Evolutionary conservation across 2,797 vertebrate species (phyloP), one percentile per base, ranked within the genome.

Genomic region (Xiphophorus birchmanni): DNA sequence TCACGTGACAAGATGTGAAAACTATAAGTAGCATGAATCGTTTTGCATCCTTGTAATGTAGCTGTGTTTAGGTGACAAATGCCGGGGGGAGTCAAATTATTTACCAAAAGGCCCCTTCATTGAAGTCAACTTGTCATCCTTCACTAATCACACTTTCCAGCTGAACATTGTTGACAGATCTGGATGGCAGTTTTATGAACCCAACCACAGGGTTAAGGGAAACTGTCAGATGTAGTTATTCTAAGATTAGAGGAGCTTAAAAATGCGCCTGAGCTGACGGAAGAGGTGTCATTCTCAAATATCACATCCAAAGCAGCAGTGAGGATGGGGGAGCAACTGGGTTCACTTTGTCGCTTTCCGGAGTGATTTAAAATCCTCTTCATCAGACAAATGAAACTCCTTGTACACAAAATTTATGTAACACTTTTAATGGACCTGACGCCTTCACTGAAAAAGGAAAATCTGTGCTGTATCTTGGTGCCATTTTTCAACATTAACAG

Each of bases 131-230:
- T 71, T 71, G 23, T 71, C 67, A 44, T 71, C 40, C 23, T 71
- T 71, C 37, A 26, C 40, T 18, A 71, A 44, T 71, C 67, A 71
- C 37, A 71, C 10, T 44, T 44, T 71, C 37, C 67, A 44, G 67
- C 37, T 71, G 67, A 71, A 71, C 23, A 3, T 13, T 26, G 23
- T 45, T 44, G 65, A 69, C 65, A 12, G 65, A 26, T 40, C 21
- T 69, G 65, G 65, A 69, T 69, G 37, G 21, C 65, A 69, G 37
- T 69, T 69, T 69, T 69, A 42, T 69, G 23, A 72, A 45, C 40
- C 69, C 40, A 72, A 72, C 40, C 42, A 44, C 69, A 29, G 42
- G 69, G 42, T 72, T 72, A 72, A 45, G 69, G 42, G 69, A 44
- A 72, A 44, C 23, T 45, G 42, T 45, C 42, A 69, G 69, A 72